These are phyloP conservation scores for Onychostoma macrolepis DNA, from an alignment of 2,113 vertebrate species.

Conservation along the genomic window DNA sequence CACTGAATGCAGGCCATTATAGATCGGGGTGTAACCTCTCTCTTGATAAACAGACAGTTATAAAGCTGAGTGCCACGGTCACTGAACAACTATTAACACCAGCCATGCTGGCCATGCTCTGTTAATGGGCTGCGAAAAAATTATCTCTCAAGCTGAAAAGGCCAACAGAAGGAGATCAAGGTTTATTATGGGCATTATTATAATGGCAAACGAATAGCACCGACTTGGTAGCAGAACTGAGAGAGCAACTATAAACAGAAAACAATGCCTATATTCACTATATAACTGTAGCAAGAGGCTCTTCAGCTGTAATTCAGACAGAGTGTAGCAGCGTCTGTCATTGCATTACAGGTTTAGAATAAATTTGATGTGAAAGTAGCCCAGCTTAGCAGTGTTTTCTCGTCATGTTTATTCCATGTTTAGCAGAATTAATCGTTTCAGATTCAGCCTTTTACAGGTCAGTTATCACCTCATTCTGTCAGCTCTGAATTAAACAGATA, in stretches of 20 bases:
- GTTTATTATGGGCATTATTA: constrained; percentile 51
- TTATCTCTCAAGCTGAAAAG: constrained; percentile 46
- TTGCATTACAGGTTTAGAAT: constrained; percentile 14
- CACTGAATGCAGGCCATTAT: constrained; percentile 58
- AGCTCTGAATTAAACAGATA: neutral
- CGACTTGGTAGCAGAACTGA: neutral
- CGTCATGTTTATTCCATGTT: constrained; percentile 17
- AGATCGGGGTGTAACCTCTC: constrained; percentile 77
- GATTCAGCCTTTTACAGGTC: constrained; percentile 9
- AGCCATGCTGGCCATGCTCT: constrained; percentile 41
- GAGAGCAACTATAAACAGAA: constrained; percentile 4
- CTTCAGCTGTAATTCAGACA: constrained; percentile 15
- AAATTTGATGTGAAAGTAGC: constrained; percentile 31
- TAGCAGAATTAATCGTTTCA: constrained; percentile 7
- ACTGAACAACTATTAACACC: constrained; percentile 55
- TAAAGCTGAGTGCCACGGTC: constrained; percentile 55
- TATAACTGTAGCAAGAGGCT: neutral
- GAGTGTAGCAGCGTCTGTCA: constrained; percentile 6
- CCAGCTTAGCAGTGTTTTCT: constrained; percentile 9
- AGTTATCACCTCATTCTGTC: constrained; percentile 29
- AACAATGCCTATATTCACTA: neutral
- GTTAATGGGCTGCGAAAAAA: constrained; percentile 54
- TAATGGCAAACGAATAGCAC: constrained; percentile 3
- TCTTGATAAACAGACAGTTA: constrained; percentile 74
- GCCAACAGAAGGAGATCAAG: constrained; percentile 17